phyloP scores from a whole-genome alignment of 2,113 vertebrate species.

The Polypterus senegalus region DNA sequence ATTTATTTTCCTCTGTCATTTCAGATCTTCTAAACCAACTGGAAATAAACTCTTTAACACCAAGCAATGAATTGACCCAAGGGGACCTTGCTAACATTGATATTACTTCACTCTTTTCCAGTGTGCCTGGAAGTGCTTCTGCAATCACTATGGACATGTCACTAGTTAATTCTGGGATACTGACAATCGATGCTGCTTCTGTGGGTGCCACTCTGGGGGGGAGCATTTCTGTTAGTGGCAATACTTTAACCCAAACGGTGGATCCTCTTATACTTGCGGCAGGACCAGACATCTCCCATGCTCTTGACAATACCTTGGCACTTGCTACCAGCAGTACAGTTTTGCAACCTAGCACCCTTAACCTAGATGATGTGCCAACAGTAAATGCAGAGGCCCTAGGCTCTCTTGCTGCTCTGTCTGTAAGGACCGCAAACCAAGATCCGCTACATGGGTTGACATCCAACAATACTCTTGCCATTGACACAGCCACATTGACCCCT shows the following conservation, averaged over 20 bases:
- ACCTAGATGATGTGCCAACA: conserved; percentile 70
- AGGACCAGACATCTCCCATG: conserved; percentile 52
- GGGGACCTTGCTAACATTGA: conserved; percentile 74
- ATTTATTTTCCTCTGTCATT: conserved; percentile 12
- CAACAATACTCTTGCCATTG: conserved; percentile 45
- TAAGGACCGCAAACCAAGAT: conserved; percentile 52
- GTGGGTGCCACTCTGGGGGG: conserved; percentile 55
- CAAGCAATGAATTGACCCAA: conserved; percentile 75
- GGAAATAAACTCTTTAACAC: conserved; percentile 69
- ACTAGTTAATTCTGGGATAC: conserved; percentile 70
- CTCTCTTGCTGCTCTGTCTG: conserved; percentile 56
- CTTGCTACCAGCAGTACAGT: conserved; percentile 48
- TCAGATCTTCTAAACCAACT: conserved; percentile 76
- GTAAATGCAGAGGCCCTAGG: conserved; percentile 72
- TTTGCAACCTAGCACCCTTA: conserved; percentile 66
- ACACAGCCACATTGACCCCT: conserved; percentile 43
- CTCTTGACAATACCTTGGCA: conserved; percentile 62
- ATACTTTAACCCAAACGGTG: conserved; percentile 52
- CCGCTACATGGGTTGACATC: conserved; percentile 57
- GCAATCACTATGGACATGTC: conserved; percentile 65
- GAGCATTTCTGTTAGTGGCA: conserved; percentile 33
- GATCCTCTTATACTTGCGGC: conserved; percentile 78
- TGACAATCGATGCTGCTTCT: conserved; percentile 75
- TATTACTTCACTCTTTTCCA: conserved; percentile 78
- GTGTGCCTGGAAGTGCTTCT: conserved; percentile 41